These are phyloP conservation scores for Ptychodera flava DNA, from an alignment of 35 echinoderm and acorn worm species.

Conservation along the genomic window DNA sequence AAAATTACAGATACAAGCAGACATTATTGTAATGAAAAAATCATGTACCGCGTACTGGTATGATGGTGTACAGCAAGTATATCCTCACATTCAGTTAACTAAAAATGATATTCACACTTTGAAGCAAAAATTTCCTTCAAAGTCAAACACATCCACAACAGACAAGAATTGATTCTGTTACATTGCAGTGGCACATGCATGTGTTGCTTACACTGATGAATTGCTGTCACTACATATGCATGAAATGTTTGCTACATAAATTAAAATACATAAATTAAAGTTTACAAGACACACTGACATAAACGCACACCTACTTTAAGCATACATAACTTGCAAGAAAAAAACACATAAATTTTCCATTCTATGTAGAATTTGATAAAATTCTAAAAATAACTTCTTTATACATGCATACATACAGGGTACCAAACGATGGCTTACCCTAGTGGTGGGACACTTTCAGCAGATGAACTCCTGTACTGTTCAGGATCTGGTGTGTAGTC, in stretches of 20 bases:
- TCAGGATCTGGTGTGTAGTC: neutral
- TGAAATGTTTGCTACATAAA: neutral
- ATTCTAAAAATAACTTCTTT: neutral
- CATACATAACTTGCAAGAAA: neutral
- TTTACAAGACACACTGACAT: neutral
- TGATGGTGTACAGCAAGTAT: too few species aligned
- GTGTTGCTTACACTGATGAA: too few species aligned
- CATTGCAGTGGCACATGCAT: too few species aligned
- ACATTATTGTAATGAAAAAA: too few species aligned
- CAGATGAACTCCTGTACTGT: neutral
- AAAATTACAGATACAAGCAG: too few species aligned
- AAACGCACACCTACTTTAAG: neutral
- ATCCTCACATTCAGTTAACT: too few species aligned
- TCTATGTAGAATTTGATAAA: neutral
- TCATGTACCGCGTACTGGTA: too few species aligned
- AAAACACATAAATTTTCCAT: neutral
- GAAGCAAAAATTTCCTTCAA: too few species aligned
- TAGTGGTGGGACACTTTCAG: neutral
- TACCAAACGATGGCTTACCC: neutral
- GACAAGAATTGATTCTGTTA: too few species aligned
- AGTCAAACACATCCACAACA: too few species aligned
- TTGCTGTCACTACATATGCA: too few species aligned
- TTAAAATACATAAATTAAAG: neutral
- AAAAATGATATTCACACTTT: too few species aligned
- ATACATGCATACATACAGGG: neutral